Conservation (phyloP, 2,797 vertebrate species). For the Eidolon dupreanum region DNA sequence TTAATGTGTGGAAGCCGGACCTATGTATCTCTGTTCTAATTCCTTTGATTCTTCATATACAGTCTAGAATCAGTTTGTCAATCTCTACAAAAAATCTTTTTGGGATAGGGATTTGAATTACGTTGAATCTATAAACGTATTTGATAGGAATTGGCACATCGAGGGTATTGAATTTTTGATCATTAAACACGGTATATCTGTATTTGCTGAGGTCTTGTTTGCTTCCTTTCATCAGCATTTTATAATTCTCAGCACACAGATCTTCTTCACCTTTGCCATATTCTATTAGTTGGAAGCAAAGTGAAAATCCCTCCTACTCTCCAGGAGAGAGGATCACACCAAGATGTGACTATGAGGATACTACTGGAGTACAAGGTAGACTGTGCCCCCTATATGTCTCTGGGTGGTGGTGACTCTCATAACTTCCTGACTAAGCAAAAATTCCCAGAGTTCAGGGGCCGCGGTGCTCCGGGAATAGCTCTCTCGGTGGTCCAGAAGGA, state of each 20-base stretch:
- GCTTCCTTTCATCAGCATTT: not conserved
- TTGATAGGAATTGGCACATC: not conserved
- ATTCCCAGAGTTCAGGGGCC: not conserved
- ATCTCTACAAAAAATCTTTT: not conserved
- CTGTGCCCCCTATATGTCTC: no score
- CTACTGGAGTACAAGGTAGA: not conserved
- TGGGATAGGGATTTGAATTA: not conserved
- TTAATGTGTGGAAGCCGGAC: not conserved
- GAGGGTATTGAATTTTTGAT: not conserved
- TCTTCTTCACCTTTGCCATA: not conserved
- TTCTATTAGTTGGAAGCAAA: not conserved
- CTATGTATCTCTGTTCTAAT: not conserved
- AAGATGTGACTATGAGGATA: not conserved
- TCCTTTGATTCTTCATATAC: not conserved
- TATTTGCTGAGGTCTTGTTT: not conserved
- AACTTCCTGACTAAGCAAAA: not conserved
- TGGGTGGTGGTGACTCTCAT: not conserved
- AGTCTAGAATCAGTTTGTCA: not conserved
- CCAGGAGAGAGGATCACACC: not conserved
- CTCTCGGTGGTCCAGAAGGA: not conserved
- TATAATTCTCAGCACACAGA: not conserved
- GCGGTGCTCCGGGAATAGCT: rapidly evolving
- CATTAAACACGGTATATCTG: not conserved
- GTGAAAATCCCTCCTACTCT: not conserved
- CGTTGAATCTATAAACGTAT: not conserved